Evolutionary conservation across 2,797 vertebrate species (phyloP), one percentile per base, ranked within the genome.

Genomic region (Gymnothorax javanicus): DNA sequence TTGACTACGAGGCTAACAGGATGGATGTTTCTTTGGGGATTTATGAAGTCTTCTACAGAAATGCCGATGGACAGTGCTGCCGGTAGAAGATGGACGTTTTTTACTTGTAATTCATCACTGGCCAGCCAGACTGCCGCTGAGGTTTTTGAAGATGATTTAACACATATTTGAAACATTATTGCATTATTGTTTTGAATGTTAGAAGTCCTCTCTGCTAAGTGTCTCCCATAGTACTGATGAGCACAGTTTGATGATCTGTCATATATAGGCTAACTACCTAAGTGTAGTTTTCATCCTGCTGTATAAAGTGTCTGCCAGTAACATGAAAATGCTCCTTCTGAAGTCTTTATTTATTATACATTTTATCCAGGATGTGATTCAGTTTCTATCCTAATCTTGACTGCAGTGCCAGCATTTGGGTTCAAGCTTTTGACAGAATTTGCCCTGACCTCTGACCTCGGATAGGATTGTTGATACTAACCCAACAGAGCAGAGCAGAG

Each of bases 381-480:
- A 17, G n/a, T 3, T 88, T 87, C 58, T 86, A 69, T 50, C 27
- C 54, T 25, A 27, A 87, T 85, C 88, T 81, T 90, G 90, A 92
- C 89, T 90, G 90, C n/a, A 77, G 85, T 84, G 85, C 85, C 83
- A 54, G 75, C 81, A 87, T 85, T 86, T 89, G 83, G 93, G 92
- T 91, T 90, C 82, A 88, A 87, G 89, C 92, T 84, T 87, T 87
- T 59, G 88, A 83, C 83, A 82, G 85, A 88, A 87, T 89, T 73
- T 88, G 86, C 82, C 57, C 86, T 93, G 92, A 93, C 92, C 90
- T 94, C 86, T 93, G 92, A 93, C 92, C 90, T 94, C 92, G 89
- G 64, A 86, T 89, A 84, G 79, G 87, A 79, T 43, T 33, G 84
- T 57, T 60, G 85, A 87, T 54, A 50, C 69, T 56, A 7, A 25